Conservation (phyloP, 2,113 vertebrate genomes). For the Periophthalmus modestus region DNA sequence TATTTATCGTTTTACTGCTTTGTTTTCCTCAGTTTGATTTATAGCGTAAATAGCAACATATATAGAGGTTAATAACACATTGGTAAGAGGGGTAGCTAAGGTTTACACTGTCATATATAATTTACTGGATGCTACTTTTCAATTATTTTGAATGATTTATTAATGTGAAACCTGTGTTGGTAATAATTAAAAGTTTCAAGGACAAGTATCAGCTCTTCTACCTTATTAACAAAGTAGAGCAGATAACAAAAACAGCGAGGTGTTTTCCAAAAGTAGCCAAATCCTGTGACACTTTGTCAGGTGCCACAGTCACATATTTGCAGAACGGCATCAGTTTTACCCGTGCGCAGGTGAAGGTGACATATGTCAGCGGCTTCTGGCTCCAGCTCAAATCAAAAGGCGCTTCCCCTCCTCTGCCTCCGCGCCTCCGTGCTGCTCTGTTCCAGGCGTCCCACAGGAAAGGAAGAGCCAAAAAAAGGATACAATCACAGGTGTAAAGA, state of each 20-base stretch:
- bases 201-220: background rate
- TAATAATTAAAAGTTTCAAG: slow-evolving; percentile 5
- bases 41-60: too few relatives aligned
- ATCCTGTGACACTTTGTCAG: slow-evolving; percentile 32
- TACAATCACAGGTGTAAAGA: slow-evolving; percentile 43
- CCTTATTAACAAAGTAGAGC: background rate
- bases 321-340: slow-evolving; percentile 20
- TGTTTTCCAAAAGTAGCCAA: slow-evolving; percentile 9
- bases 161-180: background rate
- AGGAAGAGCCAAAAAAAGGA: slow-evolving; percentile 25
- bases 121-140: background rate
- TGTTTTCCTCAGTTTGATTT: background rate
- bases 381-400: slow-evolving; percentile 36
- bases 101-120: background rate
- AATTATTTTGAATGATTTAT: background rate
- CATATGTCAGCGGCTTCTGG: slow-evolving; percentile 36
- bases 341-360: slow-evolving; percentile 35
- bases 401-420: slow-evolving; percentile 20
- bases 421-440: slow-evolving; percentile 23
- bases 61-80: too few relatives aligned
- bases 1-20: background rate
- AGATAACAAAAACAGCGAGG: slow-evolving; percentile 1
- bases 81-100: background rate
- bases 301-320: slow-evolving; percentile 21
- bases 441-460: slow-evolving; percentile 41